Conservation (phyloP, 2,888 invertebrate species). For the Drosophila glabriapex region DNA sequence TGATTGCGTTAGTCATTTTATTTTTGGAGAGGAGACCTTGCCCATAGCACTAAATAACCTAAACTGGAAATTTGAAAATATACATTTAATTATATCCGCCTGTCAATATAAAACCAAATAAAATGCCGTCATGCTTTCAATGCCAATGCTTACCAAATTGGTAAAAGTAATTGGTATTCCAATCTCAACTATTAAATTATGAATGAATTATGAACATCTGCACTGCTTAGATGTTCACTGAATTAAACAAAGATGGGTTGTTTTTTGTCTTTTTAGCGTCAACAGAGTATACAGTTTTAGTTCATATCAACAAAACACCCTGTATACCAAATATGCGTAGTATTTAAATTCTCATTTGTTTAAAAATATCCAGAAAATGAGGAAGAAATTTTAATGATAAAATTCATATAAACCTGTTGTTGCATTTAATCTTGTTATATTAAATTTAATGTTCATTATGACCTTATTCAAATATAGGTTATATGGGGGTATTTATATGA, state of each 20-base stretch:
- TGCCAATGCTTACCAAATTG: not conserved
- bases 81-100: not conserved
- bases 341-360: constrained; percentile 27
- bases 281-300: not conserved
- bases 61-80: constrained; percentile 24
- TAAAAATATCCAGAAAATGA: constrained; percentile 29
- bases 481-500: constrained; percentile 1
- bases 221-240: not conserved
- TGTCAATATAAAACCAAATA: not conserved
- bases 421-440: constrained; percentile 25
- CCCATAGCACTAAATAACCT: constrained; percentile 5
- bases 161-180: not conserved
- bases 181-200: not conserved
- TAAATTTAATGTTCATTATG: constrained; percentile 29
- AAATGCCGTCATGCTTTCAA: constrained; percentile 3
- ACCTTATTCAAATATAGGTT: constrained; percentile 9
- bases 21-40: constrained; percentile 23
- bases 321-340: constrained; percentile 10
- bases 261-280: no score
- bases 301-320: constrained; percentile 12
- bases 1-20: constrained; percentile 20
- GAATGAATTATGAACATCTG: not conserved
- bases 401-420: constrained; percentile 25
- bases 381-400: constrained; percentile 12
- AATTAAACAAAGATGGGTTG: not conserved